phyloP scores from a whole-genome alignment of 2,113 vertebrate species.

The Gopherus flavomarginatus region DNA sequence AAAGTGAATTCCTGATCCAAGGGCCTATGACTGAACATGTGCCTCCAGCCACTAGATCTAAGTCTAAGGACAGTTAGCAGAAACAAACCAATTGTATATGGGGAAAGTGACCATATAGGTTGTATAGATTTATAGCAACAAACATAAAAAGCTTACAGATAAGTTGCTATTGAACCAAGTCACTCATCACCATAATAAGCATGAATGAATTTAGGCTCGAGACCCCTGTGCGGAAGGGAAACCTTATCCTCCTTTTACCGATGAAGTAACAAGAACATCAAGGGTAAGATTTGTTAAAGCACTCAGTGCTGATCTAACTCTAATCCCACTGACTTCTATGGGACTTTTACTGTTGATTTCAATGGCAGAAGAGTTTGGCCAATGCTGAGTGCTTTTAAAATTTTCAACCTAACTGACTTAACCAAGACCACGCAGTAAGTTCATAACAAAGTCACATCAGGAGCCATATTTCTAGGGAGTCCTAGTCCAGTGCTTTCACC shows the following conservation, averaged over 20 bases:
- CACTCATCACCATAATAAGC: background rate
- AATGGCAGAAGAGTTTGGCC: background rate
- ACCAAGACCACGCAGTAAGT: background rate
- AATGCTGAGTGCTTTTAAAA: background rate
- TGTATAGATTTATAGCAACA: background rate
- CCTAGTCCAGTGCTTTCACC: background rate
- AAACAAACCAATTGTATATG: background rate
- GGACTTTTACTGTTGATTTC: background rate
- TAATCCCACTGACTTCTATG: background rate
- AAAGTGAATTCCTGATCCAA: background rate
- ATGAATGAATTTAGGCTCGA: background rate
- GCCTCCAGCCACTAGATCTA: background rate
- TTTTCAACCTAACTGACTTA: background rate
- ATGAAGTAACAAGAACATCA: background rate
- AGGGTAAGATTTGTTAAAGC: background rate
- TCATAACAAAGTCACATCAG: background rate
- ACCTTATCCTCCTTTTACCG: background rate
- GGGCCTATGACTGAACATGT: background rate
- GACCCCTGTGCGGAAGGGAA: background rate
- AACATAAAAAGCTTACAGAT: background rate
- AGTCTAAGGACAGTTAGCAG: background rate
- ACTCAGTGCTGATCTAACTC: constrained; percentile 15
- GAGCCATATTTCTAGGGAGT: background rate
- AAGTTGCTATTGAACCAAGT: background rate
- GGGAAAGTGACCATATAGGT: no score